Evolutionary conservation across 2,888 invertebrate species (phyloP), one percentile per base, ranked within the genome.

Genomic region (Heterodera filipjevi): DNA sequence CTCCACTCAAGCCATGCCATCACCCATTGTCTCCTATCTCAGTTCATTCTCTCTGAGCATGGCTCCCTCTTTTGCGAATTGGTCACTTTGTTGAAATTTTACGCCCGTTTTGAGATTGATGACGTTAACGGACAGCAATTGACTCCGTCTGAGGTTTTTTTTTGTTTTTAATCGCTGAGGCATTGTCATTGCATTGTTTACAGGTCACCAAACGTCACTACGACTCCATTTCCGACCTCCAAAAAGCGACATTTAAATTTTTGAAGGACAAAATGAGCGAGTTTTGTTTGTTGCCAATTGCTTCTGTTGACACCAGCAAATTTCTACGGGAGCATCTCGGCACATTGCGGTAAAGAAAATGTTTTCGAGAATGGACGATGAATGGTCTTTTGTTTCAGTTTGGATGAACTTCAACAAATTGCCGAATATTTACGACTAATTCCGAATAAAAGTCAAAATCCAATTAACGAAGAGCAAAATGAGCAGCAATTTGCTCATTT

Each of bases 61-160:
- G 88, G 88, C 16, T 82, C 84, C 5, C 81, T 89, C 64, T 87
- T 89, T 82, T 92, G 92, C 19, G 92, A 97, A 94, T 91, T 99
- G 8, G 90, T 98, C 86, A 94, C 95, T 84, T 95, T 96, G 93
- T 91, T 99, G 76, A 95, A 95, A 89, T 97, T 98, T 90, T 99
- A 99, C 90, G 93, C 95, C 0, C 93, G 95, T 80, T 99, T 99
- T 90, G 99, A 99, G 91, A 99, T 99, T 82, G 95, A 95, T 90
- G 98, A 99, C 49, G 66, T 86, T 8, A 82, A 83, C 12, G 88
- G 88, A 70, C 79, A 83, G 33, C 86, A 86, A 49, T 76, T 88
- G 14, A 82, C 85, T 0, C 81, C 82, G 27, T 82, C 85, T 35
- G 87, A 87, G 82, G 86, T 86, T 19, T 19, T 71, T n/a, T 22